phyloP scores from a whole-genome alignment of 2,113 vertebrate species.

The Camarhynchus parvulus region DNA sequence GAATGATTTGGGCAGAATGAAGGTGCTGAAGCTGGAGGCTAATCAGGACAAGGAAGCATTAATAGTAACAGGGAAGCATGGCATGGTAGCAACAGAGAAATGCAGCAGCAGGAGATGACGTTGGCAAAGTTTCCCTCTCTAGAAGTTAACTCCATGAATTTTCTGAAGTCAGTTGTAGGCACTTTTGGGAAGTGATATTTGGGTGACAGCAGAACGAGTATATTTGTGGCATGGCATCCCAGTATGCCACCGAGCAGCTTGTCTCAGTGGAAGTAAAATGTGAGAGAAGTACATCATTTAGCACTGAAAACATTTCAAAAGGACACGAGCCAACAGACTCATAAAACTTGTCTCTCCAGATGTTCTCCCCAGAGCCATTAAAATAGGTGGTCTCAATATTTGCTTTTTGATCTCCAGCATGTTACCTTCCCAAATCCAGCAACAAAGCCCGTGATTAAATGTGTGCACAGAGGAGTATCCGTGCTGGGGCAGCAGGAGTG shows the following conservation, averaged over 20 bases:
- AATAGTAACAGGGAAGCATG: rapidly evolving
- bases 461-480: neutral
- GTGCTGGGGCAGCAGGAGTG: neutral
- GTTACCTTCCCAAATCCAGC: neutral
- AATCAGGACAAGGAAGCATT: neutral
- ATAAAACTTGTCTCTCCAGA: constrained; percentile 56
- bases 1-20: neutral
- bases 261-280: constrained; percentile 17
- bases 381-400: constrained; percentile 48
- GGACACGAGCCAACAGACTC: constrained; percentile 34
- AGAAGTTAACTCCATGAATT: constrained; percentile 10
- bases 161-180: neutral
- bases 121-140: neutral
- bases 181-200: constrained; percentile 47
- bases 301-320: constrained; percentile 56
- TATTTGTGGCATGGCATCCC: constrained; percentile 1
- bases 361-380: constrained; percentile 48
- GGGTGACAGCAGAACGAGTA: constrained; percentile 28
- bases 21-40: neutral
- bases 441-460: neutral
- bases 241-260: neutral
- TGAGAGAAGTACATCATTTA: constrained; percentile 34
- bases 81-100: neutral
- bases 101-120: neutral
- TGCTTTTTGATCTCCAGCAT: constrained; percentile 34